Conservation (phyloP, 2,888 invertebrate genomes). For the Oeneis ivallda region DNA sequence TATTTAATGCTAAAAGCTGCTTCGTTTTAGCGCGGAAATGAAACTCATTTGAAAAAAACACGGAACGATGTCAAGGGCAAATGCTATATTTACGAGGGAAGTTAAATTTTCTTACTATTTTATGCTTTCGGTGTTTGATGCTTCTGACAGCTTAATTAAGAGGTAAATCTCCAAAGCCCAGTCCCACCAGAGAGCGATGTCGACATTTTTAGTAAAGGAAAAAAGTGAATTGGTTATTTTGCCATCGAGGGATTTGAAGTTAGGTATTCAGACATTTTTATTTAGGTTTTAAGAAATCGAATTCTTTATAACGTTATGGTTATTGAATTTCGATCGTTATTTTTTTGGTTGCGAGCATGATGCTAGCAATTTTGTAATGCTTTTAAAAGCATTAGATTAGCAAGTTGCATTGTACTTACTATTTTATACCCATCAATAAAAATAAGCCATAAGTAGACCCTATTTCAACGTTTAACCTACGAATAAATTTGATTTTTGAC, state of each 20-base stretch:
- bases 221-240: slow-evolving; percentile 27
- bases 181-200: slow-evolving; percentile 17
- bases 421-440: not conserved
- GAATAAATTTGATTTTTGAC: too few species aligned
- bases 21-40: not conserved
- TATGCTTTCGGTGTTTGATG: not conserved
- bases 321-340: not conserved
- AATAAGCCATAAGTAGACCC: not conserved
- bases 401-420: too few species aligned
- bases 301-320: not conserved
- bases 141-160: slow-evolving; percentile 12
- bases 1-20: slow-evolving; percentile 18
- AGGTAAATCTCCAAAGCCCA: slow-evolving; percentile 16
- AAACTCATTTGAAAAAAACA: slow-evolving; percentile 7
- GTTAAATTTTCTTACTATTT: not conserved
- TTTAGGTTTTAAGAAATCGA: not conserved
- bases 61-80: slow-evolving; percentile 7
- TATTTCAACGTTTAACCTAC: too few species aligned
- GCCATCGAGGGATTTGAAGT: slow-evolving; percentile 19
- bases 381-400: too few species aligned
- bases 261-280: slow-evolving; percentile 8
- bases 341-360: not conserved
- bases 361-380: too few species aligned
- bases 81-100: not conserved
- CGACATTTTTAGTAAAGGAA: slow-evolving; percentile 26